Base-by-base conservation (phyloP, 2,113 vertebrate species). In the Crocuta crocuta region DNA sequence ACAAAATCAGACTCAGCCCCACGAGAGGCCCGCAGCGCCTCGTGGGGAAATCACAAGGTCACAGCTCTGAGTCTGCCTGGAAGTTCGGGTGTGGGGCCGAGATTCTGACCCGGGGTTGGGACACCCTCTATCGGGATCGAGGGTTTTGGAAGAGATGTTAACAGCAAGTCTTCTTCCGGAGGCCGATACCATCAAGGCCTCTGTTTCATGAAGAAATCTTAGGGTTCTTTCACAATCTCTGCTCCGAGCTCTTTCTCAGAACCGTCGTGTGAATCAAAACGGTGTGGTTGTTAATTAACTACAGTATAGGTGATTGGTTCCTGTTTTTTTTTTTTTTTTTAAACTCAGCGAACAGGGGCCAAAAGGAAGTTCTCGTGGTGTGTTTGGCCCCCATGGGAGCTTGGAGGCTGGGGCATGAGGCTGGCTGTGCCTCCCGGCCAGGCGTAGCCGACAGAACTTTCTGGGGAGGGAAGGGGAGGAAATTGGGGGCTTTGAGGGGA, bases 241-340 rank as follows among this genome's bases (percentile, higher is more conserved):
- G 98, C 98, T 94, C 87, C 78, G 24, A 98, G 97, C 76, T 98
- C 68, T 95, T 97, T 95, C 97, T 98, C 96, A 92, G 93, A 80
- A 65, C n/a, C 0, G 85, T 2, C 78, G n/a, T 91, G 97, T 97
- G 98, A 98, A 98, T 99, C 98, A 98, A 92, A 98, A 98, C 98
- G 4, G 1, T n/a, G 96, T 96, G 97, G 98, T 98, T 98, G 98
- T 98, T 99, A 98, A 99, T 99, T 99, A 99, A 99, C 98, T 98
- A 73, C 43, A 82, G 55, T 90, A 95, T 82, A 98, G 98, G 98
- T 95, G 97, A 98, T 97, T 92, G 93, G 98, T 99, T 99, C 98
- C 99, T 94, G 96, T 98, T 99, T 98, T 87, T 10, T 73, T 21
- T 65, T 23, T 83, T 19, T 53, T 15, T 92, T 84, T 95, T 87